Percentiles rank a stretch among this genome's conserved stretches.
Conservation (phyloP, 2,797 vertebrate genomes). For the Rhinogobio ventralis region DNA sequence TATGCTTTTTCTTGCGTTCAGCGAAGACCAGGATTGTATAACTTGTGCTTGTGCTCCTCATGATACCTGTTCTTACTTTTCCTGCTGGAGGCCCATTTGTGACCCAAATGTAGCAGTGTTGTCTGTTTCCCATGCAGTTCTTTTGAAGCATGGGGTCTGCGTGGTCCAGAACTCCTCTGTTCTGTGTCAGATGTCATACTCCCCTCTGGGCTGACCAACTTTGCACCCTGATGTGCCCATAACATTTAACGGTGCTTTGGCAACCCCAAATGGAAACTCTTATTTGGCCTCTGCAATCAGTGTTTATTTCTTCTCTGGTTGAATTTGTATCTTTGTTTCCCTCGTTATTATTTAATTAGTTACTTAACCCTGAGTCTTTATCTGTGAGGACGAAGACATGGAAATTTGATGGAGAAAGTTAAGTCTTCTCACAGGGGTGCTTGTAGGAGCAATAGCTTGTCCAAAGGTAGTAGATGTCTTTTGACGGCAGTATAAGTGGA, state of each 20-base stretch:
- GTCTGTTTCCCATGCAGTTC: constrained; percentile 69
- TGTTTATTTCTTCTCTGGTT: constrained; percentile 68
- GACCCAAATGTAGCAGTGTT: constrained; percentile 59
- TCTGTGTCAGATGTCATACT: constrained; percentile 84
- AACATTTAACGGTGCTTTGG: constrained; percentile 85
- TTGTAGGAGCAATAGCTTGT: background rate
- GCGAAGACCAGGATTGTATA: constrained; percentile 2
- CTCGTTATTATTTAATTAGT: constrained; percentile 66
- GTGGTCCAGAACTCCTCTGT: constrained; percentile 79
- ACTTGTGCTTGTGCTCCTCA: background rate
- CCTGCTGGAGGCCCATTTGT: constrained; percentile 63
- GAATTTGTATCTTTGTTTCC: constrained; percentile 53
- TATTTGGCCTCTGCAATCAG: constrained; percentile 76
- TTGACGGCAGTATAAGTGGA: background rate
- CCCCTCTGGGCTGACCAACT: constrained; percentile 80
- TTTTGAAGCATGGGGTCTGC: constrained; percentile 78
- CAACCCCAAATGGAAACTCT: constrained; percentile 82
- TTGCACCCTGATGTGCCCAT: constrained; percentile 80
- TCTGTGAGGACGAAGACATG: constrained; percentile 61
- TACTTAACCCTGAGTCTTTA: constrained; percentile 69
- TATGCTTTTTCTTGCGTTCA: constrained; percentile 12
- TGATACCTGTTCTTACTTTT: constrained; percentile 39
- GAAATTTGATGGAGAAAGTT: constrained; percentile 48
- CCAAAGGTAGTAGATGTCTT: background rate
- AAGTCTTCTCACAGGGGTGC: background rate